These are phyloP conservation scores for Zapus hudsonius DNA, from an alignment of 2,113 vertebrate genomes.

Conservation along the genomic window DNA sequence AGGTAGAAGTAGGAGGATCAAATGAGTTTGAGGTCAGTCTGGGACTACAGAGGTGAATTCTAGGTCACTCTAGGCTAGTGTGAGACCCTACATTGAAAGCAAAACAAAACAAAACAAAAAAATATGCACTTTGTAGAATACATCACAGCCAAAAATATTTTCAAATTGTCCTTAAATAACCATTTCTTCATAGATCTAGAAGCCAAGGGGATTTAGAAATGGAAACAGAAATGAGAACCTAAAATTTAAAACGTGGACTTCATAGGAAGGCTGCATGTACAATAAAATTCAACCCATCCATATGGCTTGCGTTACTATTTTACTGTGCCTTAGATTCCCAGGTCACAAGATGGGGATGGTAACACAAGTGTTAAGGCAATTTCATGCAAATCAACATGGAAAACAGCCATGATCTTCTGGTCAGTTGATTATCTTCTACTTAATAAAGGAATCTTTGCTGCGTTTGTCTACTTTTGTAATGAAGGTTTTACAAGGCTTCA, in stretches of 20 bases:
- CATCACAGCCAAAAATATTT: not conserved
- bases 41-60: no score
- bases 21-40: no score
- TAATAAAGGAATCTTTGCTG: not conserved
- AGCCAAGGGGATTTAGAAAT: constrained; percentile 23
- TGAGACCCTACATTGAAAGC: no score
- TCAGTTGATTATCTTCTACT: constrained; percentile 2
- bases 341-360: not conserved
- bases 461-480: not conserved
- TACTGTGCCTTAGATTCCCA: not conserved
- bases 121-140: not conserved
- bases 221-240: not conserved
- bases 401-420: not conserved
- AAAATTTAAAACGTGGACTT: not conserved
- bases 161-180: not conserved
- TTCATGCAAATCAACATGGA: not conserved
- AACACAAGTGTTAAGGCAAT: not conserved
- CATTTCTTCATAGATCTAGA: not conserved
- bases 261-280: not conserved
- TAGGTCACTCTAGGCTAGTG: no score
- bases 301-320: not conserved
- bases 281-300: not conserved
- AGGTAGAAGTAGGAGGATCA: no score
- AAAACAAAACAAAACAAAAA: no score
- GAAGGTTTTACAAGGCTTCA: not conserved